Percentiles rank a stretch among this genome's conserved stretches.
Conservation (phyloP, 2,797 vertebrate genomes). For the Melanotaenia maccullochi region DNA sequence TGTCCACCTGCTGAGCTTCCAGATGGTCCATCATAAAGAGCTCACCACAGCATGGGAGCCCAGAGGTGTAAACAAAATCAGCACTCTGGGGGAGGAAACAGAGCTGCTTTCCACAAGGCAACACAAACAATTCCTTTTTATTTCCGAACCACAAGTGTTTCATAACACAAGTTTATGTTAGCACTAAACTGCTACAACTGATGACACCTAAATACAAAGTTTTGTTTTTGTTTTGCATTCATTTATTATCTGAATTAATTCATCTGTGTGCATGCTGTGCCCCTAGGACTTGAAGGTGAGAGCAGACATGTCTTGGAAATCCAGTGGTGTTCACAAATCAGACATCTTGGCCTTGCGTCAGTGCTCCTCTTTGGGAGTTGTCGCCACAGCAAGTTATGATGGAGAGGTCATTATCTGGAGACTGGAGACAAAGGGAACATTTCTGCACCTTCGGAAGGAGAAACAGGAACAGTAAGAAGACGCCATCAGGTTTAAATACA, state of each 20-base stretch:
- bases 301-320: conserved; percentile 67
- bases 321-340: conserved; percentile 43
- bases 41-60: conserved; percentile 24
- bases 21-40: conserved; percentile 8
- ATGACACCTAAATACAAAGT: neutral
- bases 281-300: conserved; percentile 59
- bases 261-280: neutral
- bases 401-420: conserved; percentile 69
- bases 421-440: conserved; percentile 57
- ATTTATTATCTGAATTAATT: neutral
- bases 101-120: conserved; percentile 26
- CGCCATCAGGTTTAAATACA: neutral
- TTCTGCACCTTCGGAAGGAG: conserved; percentile 44
- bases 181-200: neutral
- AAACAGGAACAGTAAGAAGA: conserved; percentile 37
- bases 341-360: conserved; percentile 60
- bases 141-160: conserved; percentile 11
- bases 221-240: neutral
- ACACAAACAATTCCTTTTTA: conserved; percentile 28
- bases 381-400: conserved; percentile 61
- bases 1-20: conserved; percentile 34
- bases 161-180: neutral
- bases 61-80: conserved; percentile 8
- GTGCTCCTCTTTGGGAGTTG: conserved; percentile 54
- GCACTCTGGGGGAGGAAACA: conserved; percentile 14